Evolutionary conservation across 2,888 invertebrate genomes (phyloP).

Genomic region (Gonocerus acuteangulatus): DNA sequence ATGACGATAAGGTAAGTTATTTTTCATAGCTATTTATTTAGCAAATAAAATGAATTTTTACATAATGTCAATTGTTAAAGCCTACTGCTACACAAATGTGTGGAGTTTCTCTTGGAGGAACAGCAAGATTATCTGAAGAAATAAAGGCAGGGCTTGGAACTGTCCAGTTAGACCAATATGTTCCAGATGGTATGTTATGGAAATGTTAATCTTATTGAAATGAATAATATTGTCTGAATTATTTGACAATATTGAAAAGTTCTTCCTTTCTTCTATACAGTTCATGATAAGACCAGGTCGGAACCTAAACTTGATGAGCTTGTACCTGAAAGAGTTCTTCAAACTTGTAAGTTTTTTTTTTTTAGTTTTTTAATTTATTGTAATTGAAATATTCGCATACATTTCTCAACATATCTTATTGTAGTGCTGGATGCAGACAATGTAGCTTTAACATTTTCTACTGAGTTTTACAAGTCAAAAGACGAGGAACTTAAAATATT

Average conservation of each 20-base stretch:
- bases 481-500: constrained; percentile 40
- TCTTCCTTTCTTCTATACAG: too few relatives aligned
- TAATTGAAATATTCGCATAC: too few relatives aligned
- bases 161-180: neutral
- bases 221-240: too few relatives aligned
- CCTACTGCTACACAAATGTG: constrained; percentile 37
- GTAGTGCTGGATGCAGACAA: constrained; percentile 47
- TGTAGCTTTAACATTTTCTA: constrained; percentile 26
- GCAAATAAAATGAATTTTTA: too few relatives aligned
- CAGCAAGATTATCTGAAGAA: constrained; percentile 42
- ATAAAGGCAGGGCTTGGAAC: constrained; percentile 39
- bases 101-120: constrained; percentile 35
- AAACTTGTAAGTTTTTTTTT: constrained; percentile 41
- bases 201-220: too few relatives aligned
- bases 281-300: constrained; percentile 26
- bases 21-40: neutral
- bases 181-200: neutral
- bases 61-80: constrained; percentile 18
- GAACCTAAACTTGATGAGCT: constrained; percentile 45
- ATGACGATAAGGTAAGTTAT: constrained; percentile 58
- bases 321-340: constrained; percentile 44
- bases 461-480: constrained; percentile 36
- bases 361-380: too few relatives aligned
- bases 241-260: too few relatives aligned
- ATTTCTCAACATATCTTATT: constrained; percentile 30